Percentiles rank a stretch among this genome's conserved stretches.
Evolutionary conservation across 2,113 vertebrate genomes (phyloP).

Genomic region (Eptesicus fuscus): DNA sequence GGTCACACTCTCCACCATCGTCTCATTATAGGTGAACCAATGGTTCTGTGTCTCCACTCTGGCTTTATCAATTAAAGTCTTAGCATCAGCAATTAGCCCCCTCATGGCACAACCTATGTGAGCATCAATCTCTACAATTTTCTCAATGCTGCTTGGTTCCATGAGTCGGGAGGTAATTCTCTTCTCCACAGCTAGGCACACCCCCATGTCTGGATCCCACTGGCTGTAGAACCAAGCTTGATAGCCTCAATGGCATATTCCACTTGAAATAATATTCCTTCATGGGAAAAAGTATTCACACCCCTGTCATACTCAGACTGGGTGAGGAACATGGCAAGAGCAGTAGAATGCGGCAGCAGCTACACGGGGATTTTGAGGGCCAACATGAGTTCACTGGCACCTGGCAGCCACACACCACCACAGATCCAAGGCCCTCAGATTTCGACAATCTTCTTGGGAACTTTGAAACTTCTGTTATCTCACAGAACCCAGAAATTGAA

Average conservation of each 20-base stretch:
- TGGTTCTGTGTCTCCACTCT: conserved; percentile 99
- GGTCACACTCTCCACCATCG: conserved; percentile 98
- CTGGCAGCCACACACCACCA: too few species aligned
- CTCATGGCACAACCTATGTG: conserved; percentile 99
- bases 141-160: conserved; percentile 99
- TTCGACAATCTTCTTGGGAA: conserved; percentile 58
- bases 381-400: too few species aligned
- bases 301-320: too few species aligned
- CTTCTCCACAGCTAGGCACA: conserved; percentile 98
- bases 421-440: too few species aligned
- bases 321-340: too few species aligned
- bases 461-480: conserved; percentile 53
- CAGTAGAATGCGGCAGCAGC: too few species aligned
- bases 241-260: too few species aligned
- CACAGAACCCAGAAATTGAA: conserved; percentile 68
- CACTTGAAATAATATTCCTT: too few species aligned
- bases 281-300: too few species aligned
- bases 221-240: conserved; percentile 97
- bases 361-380: too few species aligned
- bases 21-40: conserved; percentile 99
- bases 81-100: conserved; percentile 97
- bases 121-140: conserved; percentile 97
- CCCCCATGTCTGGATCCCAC: conserved; percentile 97
- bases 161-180: conserved; percentile 98
- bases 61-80: conserved; percentile 99